A percentile compares a stretch with the other conserved stretches of the same genome.
Conservation (phyloP, 2,888 invertebrate species). For the Spialia ferax region DNA sequence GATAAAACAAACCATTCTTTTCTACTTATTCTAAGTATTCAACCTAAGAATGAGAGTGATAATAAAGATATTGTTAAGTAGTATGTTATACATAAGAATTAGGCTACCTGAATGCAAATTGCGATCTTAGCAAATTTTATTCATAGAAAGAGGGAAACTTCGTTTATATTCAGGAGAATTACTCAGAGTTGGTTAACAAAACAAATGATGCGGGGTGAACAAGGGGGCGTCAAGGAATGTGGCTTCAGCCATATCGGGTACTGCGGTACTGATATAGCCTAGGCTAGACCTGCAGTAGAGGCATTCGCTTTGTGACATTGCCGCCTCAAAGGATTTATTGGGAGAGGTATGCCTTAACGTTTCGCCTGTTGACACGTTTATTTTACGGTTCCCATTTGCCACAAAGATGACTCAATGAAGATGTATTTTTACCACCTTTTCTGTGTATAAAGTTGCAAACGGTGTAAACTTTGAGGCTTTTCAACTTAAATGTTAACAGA, state of each 20-base stretch:
- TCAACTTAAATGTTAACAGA: too few relatives aligned
- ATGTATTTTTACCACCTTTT: not conserved
- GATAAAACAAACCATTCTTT: too few relatives aligned
- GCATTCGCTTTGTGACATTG: conserved; percentile 4
- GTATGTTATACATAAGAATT: conserved; percentile 55
- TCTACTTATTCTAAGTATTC: too few relatives aligned
- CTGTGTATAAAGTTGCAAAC: too few relatives aligned
- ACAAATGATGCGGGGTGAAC: conserved; percentile 32
- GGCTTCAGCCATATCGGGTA: conserved; percentile 1
- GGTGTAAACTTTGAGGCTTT: not conserved
- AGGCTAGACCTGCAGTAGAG: not conserved
- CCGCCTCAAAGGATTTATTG: conserved; percentile 10
- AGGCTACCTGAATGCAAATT: conserved; percentile 65
- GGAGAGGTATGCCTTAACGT: not conserved
- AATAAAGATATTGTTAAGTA: conserved; percentile 47
- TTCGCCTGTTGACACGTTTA: not conserved
- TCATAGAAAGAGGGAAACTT: conserved; percentile 72
- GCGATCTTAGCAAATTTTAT: conserved; percentile 74
- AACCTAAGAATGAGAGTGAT: conserved; percentile 35
- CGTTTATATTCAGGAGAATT: conserved; percentile 78
- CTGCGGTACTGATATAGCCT: not conserved
- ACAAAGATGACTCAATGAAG: not conserved
- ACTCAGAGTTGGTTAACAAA: conserved; percentile 50
- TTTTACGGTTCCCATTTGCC: not conserved
- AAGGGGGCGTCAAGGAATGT: conserved; percentile 11